These are phyloP conservation scores for Python bivittatus DNA, from an alignment of 2,113 vertebrate genomes.

Conservation along the genomic window DNA sequence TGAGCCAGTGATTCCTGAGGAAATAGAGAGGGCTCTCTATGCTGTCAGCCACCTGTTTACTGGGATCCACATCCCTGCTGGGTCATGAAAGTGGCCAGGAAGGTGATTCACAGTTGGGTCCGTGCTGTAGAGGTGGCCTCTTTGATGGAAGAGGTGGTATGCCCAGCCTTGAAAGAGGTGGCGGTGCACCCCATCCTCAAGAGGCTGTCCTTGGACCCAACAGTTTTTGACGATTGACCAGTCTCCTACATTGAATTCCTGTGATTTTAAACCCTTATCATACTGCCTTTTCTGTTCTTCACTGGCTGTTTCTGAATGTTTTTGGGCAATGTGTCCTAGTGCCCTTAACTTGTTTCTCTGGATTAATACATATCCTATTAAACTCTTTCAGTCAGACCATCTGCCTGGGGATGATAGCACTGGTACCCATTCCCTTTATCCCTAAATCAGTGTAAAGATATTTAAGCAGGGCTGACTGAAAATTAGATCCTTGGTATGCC, in stretches of 20 bases:
- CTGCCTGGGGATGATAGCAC: background rate
- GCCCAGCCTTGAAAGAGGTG: too few relatives aligned
- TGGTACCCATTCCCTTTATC: background rate
- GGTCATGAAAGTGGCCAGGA: too few relatives aligned
- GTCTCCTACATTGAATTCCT: background rate
- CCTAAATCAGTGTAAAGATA: background rate
- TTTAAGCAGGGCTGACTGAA: background rate
- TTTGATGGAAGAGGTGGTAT: too few relatives aligned
- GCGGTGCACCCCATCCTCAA: too few relatives aligned
- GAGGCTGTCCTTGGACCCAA: too few relatives aligned
- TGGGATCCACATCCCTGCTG: too few relatives aligned
- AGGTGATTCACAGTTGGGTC: too few relatives aligned
- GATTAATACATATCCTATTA: background rate
- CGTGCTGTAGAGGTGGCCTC: too few relatives aligned
- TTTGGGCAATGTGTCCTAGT: background rate
- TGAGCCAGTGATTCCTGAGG: too few relatives aligned
- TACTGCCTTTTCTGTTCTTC: background rate
- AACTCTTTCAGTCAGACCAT: background rate
- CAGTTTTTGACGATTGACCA: too few relatives aligned
- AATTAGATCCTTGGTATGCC: background rate
- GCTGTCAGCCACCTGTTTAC: too few relatives aligned
- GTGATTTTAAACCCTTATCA: background rate
- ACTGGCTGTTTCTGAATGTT: background rate
- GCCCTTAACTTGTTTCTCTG: background rate
- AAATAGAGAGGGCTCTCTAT: too few relatives aligned